phyloP scores from a whole-genome alignment of 2,797 vertebrate genomes.

The Capromys pilorides region DNA sequence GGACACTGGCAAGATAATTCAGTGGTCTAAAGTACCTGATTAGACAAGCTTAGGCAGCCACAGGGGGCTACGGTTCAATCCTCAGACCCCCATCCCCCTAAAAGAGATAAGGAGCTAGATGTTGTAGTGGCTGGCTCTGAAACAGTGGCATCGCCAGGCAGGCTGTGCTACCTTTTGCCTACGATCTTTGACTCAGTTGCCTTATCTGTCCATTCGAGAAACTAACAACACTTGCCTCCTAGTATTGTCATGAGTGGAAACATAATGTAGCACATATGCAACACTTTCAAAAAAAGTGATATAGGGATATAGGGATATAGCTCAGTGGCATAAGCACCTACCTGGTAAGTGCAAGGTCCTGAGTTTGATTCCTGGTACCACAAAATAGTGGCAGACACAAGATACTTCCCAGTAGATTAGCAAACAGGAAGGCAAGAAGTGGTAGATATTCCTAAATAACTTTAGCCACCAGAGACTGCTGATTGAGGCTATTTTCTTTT shows the following conservation, averaged over 20 bases:
- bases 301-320: no score
- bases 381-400: not conserved
- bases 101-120: not conserved
- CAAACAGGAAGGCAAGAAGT: not conserved
- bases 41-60: no score
- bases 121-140: not conserved
- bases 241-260: not conserved
- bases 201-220: not conserved
- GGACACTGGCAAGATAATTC: no score
- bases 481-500: not conserved
- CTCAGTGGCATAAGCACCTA: no score
- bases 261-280: not conserved
- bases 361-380: no score
- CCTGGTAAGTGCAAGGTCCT: no score
- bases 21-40: no score
- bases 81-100: no score
- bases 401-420: not conserved
- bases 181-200: not conserved
- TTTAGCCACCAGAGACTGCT: not conserved
- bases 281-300: not conserved
- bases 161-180: not conserved
- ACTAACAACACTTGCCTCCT: not conserved
- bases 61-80: no score
- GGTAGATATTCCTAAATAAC: not conserved
- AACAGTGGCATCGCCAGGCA: not conserved